phyloP scores from a whole-genome alignment of 2,888 invertebrate genomes.

The Latheticus oryzae region DNA sequence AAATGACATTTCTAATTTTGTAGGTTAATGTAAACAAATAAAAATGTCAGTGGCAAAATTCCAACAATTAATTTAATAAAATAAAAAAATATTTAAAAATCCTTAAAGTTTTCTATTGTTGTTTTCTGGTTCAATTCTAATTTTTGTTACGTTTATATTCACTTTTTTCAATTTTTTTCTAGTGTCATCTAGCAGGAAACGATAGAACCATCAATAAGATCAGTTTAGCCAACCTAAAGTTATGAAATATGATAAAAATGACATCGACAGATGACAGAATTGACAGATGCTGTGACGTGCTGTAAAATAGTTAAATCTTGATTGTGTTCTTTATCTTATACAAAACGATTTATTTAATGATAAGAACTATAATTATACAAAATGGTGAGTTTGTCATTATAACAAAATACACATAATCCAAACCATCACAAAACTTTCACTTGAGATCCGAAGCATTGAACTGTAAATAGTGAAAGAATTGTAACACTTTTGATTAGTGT shows the following conservation, averaged over 20 bases:
- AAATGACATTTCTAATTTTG: conserved; percentile 7
- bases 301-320: conserved; percentile 14
- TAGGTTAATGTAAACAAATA: conserved; percentile 26
- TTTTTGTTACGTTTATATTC: too few species aligned
- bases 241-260: conserved; percentile 15
- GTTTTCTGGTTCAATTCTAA: too few species aligned
- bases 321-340: conserved; percentile 23
- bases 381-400: conserved; percentile 25
- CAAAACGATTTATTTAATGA: conserved; percentile 28
- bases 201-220: too few species aligned
- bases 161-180: too few species aligned
- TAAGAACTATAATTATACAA: conserved; percentile 22
- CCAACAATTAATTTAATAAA: too few species aligned
- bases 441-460: conserved; percentile 28
- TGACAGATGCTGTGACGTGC: conserved; percentile 27
- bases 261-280: conserved; percentile 25
- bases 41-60: too few species aligned
- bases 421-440: conserved; percentile 29
- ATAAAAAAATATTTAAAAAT: too few species aligned
- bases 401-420: not conserved
- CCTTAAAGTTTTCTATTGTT: too few species aligned
- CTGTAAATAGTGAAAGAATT: conserved; percentile 40
- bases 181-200: too few species aligned
- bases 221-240: too few species aligned
- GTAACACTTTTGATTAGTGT: conserved; percentile 30